Evolutionary conservation across 2,113 vertebrate genomes (phyloP).

Genomic region (Amazona guildingii): DNA sequence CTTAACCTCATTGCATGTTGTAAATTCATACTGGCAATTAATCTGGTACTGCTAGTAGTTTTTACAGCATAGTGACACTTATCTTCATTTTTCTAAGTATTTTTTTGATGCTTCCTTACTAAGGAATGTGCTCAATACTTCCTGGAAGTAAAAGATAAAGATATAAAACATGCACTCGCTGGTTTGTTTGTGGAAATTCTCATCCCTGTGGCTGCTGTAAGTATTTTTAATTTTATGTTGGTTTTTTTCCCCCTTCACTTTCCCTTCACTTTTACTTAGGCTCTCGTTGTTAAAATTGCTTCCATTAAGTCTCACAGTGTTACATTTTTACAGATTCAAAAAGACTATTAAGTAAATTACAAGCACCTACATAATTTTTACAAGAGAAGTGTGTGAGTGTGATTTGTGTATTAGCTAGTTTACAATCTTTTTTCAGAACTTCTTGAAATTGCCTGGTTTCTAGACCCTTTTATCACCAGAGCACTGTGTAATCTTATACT

Average conservation of each 20-base stretch:
- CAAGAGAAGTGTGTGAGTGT: neutral
- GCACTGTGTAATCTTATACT: neutral
- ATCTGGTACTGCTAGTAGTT: neutral
- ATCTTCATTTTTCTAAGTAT: neutral
- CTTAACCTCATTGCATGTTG: neutral
- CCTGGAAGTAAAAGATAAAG: conserved; percentile 98
- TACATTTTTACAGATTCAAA: neutral
- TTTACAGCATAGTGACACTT: neutral
- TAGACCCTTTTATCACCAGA: neutral
- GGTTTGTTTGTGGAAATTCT: conserved; percentile 99
- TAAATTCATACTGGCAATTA: neutral
- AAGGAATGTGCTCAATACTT: conserved; percentile 99
- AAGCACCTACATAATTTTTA: neutral
- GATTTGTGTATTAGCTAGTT: neutral
- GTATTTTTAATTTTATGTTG: conserved; percentile 59
- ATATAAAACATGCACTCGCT: conserved; percentile 96
- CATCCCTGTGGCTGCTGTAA: conserved; percentile 98
- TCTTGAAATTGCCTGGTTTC: neutral
- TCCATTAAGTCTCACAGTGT: neutral
- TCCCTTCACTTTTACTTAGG: neutral
- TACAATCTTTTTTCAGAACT: neutral
- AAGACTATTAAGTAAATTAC: neutral
- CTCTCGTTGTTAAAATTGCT: neutral
- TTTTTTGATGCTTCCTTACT: conserved; percentile 1
- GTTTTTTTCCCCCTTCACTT: fast-evolving